phyloP scores from a whole-genome alignment of 2,888 invertebrate species.

The Drosophila vallismaia region DNA sequence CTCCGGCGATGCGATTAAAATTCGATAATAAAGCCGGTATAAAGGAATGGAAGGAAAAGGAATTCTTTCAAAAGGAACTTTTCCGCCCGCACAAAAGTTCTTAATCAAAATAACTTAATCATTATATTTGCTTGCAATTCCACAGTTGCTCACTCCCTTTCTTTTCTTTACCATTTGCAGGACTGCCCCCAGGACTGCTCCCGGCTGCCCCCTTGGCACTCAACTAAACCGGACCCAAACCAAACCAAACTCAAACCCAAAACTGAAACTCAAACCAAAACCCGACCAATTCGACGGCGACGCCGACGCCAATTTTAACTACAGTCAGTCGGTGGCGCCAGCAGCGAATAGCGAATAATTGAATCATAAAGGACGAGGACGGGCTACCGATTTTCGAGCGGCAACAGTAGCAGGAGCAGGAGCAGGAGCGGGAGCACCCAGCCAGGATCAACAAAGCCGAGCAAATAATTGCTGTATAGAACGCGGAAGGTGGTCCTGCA shows the following conservation, averaged over 20 bases:
- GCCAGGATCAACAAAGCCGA: conserved; percentile 75
- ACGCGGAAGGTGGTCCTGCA: conserved; percentile 11
- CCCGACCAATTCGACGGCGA: conserved; percentile 41
- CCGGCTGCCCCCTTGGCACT: not conserved
- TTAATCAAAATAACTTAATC: conserved; percentile 79
- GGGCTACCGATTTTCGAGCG: conserved; percentile 18
- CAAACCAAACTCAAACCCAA: conserved; percentile 22
- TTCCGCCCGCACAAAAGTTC: conserved; percentile 62
- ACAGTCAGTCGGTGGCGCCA: conserved; percentile 60
- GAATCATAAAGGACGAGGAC: conserved; percentile 59
- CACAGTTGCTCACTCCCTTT: conserved; percentile 47
- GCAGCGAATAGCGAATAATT: conserved; percentile 58
- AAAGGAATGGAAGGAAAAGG: conserved; percentile 6
- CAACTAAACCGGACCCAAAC: conserved; percentile 21
- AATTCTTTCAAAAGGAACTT: conserved; percentile 26
- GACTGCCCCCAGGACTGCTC: conserved; percentile 32
- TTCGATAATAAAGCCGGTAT: conserved; percentile 25
- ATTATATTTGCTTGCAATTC: conserved; percentile 71
- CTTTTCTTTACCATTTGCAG: conserved; percentile 12
- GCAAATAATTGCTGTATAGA: conserved; percentile 70
- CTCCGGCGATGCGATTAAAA: conserved; percentile 32
- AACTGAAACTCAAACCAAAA: conserved; percentile 23
- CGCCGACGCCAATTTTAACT: conserved; percentile 62
- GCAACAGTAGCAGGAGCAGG: not conserved
- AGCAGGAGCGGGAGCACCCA: conserved; percentile 17